Conservation (phyloP, 2,797 vertebrate species). For the Botia kubotai region DNA sequence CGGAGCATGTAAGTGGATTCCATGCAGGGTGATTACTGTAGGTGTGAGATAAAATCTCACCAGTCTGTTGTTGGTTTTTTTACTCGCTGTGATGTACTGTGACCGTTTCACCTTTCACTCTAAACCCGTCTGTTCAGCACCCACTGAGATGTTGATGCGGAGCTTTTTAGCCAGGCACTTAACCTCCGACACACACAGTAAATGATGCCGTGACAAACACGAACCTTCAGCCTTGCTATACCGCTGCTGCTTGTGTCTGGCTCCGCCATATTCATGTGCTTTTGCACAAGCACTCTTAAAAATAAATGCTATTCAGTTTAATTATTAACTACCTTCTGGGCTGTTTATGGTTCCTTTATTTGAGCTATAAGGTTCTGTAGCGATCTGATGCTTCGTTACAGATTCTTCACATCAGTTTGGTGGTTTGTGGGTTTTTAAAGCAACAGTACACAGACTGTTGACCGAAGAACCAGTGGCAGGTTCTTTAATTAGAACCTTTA, state of each 20-base stretch:
- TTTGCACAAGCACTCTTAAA: neutral
- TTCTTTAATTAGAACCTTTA: too few relatives aligned
- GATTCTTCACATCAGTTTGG: too few relatives aligned
- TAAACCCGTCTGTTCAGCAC: slow-evolving; percentile 26
- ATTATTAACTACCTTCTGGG: neutral
- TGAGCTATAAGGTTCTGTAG: neutral
- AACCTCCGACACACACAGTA: slow-evolving; percentile 54
- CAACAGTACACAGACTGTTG: too few relatives aligned
- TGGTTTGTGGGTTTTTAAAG: too few relatives aligned
- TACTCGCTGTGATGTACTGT: slow-evolving; percentile 33
- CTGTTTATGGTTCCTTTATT: neutral
- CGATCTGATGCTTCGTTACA: neutral
- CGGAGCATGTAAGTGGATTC: neutral
- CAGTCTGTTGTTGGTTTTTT: slow-evolving; percentile 1
- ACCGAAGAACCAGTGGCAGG: too few relatives aligned
- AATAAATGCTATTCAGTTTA: neutral
- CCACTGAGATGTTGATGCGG: slow-evolving; percentile 57
- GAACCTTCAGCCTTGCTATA: slow-evolving; percentile 32
- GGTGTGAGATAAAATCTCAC: neutral
- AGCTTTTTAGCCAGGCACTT: slow-evolving; percentile 52
- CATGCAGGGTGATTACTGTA: neutral
- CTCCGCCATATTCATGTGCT: slow-evolving; percentile 6
- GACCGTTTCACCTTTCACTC: slow-evolving; percentile 50
- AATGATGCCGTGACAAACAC: slow-evolving; percentile 44
- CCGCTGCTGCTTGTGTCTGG: neutral